Base-by-base conservation (phyloP, 2,113 vertebrate species). In the Canis aureus region DNA sequence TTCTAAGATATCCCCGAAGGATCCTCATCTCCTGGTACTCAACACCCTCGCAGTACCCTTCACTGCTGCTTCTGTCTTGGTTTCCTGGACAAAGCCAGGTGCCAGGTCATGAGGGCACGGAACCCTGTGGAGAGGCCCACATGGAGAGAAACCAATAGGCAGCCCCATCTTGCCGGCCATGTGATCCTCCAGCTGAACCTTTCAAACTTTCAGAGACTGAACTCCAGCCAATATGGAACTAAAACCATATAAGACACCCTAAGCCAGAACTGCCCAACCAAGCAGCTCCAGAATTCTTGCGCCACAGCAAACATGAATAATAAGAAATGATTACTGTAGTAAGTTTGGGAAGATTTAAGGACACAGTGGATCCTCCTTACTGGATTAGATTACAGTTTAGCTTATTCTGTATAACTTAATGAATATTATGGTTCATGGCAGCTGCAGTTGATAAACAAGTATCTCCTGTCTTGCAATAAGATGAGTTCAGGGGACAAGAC, bases 41-140 rank as follows among this genome's bases (percentile, higher is more conserved):
- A 53, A 53, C n/a, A 57, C 2, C 62, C 19, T 53, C 32, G 43
- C 1, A 12, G 9, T 7, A 12, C 27, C 27, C 9, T 13, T 19
- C 32, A 19, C 4, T 29, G 25, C 53, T 69, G 38, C 8, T 11
- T 66, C 81, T 82, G 43, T 13, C 78, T 22, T 8, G 9, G 35
- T 62, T 60, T 43, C 66, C 27, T 53, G 67, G 35, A 71, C n/a
- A 73, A 80, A 64, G 60, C 27, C 59, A 27, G 17, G 15, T 27
- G 29, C 53, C 60, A 59, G 0, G 23, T 32, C 15, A 2, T 1
- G 1, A 92, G 38, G n/a, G 60, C 32, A 25, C 0, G 0, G 7
- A 49, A 13, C 32, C 10, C 13, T 53, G 12, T 16, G 29, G 57
- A 89, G 60, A 55, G 66, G 38, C 20, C 29, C 11, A 19, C 0